A percentile compares a stretch with the other conserved stretches of the same genome.
Conservation (phyloP, 2,113 vertebrate species). For the Peromyscus polionotus region DNA sequence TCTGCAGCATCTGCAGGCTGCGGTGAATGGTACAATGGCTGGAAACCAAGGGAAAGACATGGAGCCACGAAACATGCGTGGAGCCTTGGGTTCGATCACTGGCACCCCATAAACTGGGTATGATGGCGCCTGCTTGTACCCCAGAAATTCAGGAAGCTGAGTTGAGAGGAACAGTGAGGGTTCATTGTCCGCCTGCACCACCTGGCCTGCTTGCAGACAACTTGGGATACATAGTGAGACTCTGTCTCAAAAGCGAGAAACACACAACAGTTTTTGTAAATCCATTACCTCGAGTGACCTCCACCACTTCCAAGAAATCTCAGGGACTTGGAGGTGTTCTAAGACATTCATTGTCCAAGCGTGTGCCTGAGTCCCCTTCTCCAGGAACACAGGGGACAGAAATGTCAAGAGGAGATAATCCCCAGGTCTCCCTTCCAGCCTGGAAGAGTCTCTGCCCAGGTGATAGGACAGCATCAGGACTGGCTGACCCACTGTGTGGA, state of each 20-base stretch:
- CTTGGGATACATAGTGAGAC: neutral
- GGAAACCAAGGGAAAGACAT: neutral
- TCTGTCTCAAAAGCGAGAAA: neutral
- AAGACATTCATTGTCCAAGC: neutral
- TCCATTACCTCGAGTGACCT: neutral
- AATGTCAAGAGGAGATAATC: neutral
- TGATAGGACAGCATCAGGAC: neutral
- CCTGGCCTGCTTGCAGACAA: neutral
- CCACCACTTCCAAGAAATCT: neutral
- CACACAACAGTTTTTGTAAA: neutral
- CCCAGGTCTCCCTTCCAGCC: neutral
- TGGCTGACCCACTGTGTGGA: neutral
- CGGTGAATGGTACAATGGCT: neutral
- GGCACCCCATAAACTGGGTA: neutral
- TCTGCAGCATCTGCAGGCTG: neutral
- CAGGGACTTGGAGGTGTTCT: neutral
- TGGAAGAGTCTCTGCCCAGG: neutral
- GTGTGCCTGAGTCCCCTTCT: neutral
- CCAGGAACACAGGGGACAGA: neutral
- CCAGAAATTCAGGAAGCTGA: neutral
- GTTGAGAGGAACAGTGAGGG: neutral
- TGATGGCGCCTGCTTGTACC: neutral
- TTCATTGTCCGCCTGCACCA: neutral
- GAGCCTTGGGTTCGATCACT: neutral
- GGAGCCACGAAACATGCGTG: neutral